Base-by-base conservation (phyloP, 1,140 invertebrate species). In the Pachypeltis micranthus region DNA sequence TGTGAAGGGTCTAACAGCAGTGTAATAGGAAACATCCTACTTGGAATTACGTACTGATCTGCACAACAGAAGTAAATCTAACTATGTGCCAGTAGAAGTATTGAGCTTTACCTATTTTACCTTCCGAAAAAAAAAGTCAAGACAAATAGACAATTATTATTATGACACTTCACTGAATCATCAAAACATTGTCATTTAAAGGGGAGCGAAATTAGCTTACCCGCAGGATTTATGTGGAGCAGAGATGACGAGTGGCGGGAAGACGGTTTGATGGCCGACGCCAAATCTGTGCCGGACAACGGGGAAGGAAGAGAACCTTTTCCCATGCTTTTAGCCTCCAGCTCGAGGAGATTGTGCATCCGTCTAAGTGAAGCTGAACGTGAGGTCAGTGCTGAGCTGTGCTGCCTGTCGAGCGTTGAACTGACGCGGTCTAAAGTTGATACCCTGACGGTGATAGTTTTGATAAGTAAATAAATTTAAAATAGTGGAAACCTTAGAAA, bases 211-310 rank as follows among this genome's bases (percentile, higher is more conserved):
- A n/a, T n/a, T n/a, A n/a, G n/a, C 47, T 59, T 44, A 71, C 70
- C 70, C 54, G 70, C 69, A 39, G 70, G 69, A 63, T 71, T 71
- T 24, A 71, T 71, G 51, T 71, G 69, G 14, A 71, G 62, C 16
- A 57, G 55, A 4, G 55, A 57, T 7, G 55, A 28, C 3, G 55
- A 57, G 21, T 57, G 1, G 67, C 68, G 63, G 64, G 63, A 10
- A 65, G 64, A 66, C 47, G 64, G 47, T 47, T 65, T 64, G 34
- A 61, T 25, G 12, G 61, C 60, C 10, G 56, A 23, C 1, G 63
- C 56, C 23, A 26, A 26, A 25, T 24, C 26, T 19, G 51, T 16
- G 44, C 61, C 27, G 1, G 44, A 61, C 16, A 56, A 10, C 25
- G 21, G 16, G 23, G 12, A 19, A 21, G 59, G 44, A 2, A 63